Evolutionary conservation across 2,888 invertebrate species (phyloP), one percentile per base, ranked within the genome.

Genomic region (Clanis bilineata): DNA sequence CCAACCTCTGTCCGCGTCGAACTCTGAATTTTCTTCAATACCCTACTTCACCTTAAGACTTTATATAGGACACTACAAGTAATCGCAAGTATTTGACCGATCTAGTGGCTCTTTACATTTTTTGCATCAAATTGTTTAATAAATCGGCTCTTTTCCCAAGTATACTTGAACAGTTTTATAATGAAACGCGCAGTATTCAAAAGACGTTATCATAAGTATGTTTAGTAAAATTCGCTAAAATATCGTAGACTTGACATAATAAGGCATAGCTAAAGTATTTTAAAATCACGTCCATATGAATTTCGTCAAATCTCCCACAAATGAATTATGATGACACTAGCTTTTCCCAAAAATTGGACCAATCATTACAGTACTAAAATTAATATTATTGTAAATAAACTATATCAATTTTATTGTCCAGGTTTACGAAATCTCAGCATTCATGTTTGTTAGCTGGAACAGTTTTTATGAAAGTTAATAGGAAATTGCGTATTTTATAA

Each of bases 1-100:
- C 72, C 69, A 85, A 61, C 63, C 67, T 70, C 70, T 71, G 77
- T 72, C 78, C 71, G 79, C 78, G 76, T 72, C 71, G 79, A 72
- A 76, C 67, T 75, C 76, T 73, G 76, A 82, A 76, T 76, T 78
- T 74, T 74, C 68, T 70, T 73, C 73, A 68, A 77, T 77, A 74
- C 70, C 56, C 63, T 66, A 69, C 69, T 70, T 67, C 69, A 62
- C 65, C 45, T 65, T 59, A 63, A 69, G 57, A 66, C 47, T 72
- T 72, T 63, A 63, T 68, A 59, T 65, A 63, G 59, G 56, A 62
- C 60, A 44, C 62, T 61, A 56, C 56, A 60, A 55, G 51, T 39
- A 51, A 51, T 58, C 23, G 45, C 45, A 15, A 57, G 51, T 23
- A 22, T 58, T 58, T 18, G 45, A 36, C 51, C 18, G 25, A 38